Conservation (phyloP, 2,888 invertebrate species). For the Malthinus flaveolus region DNA sequence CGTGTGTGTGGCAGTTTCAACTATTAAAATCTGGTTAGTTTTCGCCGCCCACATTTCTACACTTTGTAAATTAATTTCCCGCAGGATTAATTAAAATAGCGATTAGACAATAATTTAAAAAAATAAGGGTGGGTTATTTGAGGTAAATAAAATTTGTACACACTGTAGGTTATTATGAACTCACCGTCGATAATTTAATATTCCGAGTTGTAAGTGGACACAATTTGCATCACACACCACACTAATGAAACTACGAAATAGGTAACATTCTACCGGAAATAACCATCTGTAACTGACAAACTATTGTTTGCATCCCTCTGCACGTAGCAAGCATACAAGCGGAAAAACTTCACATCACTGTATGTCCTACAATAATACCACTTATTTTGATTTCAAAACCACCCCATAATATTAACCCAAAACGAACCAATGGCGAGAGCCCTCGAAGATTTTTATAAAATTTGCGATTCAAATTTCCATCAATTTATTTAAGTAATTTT, state of each 20-base stretch:
- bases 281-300: conserved; percentile 10
- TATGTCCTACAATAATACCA: neutral
- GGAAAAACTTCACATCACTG: conserved; percentile 4
- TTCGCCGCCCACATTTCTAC: neutral
- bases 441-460: neutral
- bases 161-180: neutral
- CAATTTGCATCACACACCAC: neutral
- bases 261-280: conserved; percentile 3
- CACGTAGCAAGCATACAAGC: neutral
- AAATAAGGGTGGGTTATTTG: neutral
- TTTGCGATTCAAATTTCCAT: conserved; percentile 3
- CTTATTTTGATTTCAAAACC: neutral
- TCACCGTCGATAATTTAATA: neutral
- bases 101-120: neutral
- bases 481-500: conserved; percentile 6
- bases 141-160: neutral
- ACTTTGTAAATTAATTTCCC: conserved; percentile 1
- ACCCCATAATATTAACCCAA: neutral
- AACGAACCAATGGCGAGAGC: neutral
- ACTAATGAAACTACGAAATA: conserved; percentile 1
- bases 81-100: neutral
- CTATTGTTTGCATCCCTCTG: conserved; percentile 10
- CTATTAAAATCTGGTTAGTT: conserved; percentile 6
- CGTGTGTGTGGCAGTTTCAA: conserved; percentile 1
- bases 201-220: neutral